phyloP scores from a whole-genome alignment of 30 jellyfish, hydroid and myxozoan genomes.

The Aurelia aurita complex sp. Pacific region DNA sequence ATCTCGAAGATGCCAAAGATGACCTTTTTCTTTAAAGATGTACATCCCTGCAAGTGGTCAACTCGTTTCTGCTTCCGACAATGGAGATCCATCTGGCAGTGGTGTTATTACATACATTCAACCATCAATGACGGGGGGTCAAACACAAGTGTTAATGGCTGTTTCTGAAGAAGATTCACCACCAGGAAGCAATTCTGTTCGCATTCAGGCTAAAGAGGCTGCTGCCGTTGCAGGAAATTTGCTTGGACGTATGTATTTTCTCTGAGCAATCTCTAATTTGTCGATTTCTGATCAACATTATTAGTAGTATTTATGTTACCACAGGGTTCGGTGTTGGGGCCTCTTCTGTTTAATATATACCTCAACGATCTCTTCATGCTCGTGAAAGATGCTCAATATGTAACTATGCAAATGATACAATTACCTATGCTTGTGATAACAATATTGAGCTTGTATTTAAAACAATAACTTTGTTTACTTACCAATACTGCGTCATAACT shows the following conservation, averaged over 20 bases:
- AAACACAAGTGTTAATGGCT: slow-evolving; percentile 64
- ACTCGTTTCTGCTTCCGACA: slow-evolving; percentile 43
- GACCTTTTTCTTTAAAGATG: slow-evolving; percentile 14
- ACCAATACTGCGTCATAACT: too few species aligned
- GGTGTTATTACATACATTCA: slow-evolving; percentile 64
- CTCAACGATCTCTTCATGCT: too few species aligned
- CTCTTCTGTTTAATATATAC: too few species aligned
- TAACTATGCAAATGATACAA: too few species aligned
- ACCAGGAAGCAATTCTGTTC: slow-evolving; percentile 17
- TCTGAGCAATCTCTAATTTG: too few species aligned
- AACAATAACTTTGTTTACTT: too few species aligned
- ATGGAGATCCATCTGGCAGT: slow-evolving; percentile 40
- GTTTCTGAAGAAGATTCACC: slow-evolving; percentile 62
- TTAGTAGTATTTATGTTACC: too few species aligned
- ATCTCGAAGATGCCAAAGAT: not conserved
- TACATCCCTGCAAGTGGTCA: slow-evolving; percentile 60
- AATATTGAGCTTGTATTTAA: too few species aligned
- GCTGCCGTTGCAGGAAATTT: slow-evolving; percentile 51
- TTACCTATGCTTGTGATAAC: too few species aligned
- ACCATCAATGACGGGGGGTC: slow-evolving; percentile 57
- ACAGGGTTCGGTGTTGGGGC: too few species aligned
- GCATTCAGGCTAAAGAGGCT: slow-evolving; percentile 48
- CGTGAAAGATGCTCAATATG: too few species aligned
- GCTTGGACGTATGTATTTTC: slow-evolving; percentile 27
- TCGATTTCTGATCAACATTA: too few species aligned